Evolutionary conservation across 2,797 vertebrate species (phyloP).

Genomic region (Hephaestus fuliginosus): DNA sequence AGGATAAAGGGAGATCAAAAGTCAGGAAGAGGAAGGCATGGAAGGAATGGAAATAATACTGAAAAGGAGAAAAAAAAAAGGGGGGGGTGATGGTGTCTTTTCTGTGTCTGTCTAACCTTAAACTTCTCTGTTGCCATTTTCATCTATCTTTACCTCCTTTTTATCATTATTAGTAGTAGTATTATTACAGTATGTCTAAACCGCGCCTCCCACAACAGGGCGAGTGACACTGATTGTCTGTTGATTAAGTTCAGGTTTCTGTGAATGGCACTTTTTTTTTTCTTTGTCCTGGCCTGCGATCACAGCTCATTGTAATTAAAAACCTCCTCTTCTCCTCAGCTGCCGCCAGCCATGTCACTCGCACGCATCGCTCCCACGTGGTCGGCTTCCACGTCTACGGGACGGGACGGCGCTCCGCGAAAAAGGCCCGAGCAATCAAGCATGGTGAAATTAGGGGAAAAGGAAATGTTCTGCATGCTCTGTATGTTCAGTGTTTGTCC

Average conservation of each 20-base stretch:
- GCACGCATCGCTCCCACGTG: neutral
- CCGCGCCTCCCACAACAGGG: neutral
- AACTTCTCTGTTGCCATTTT: constrained; percentile 7
- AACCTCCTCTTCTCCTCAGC: neutral
- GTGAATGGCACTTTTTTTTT: neutral
- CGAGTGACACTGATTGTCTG: neutral
- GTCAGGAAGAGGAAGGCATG: constrained; percentile 18
- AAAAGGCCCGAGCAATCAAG: neutral
- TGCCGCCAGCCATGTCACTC: neutral
- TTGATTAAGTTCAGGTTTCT: constrained; percentile 14
- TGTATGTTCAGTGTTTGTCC: neutral
- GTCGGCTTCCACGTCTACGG: neutral
- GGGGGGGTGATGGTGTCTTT: neutral
- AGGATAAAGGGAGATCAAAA: constrained; percentile 59
- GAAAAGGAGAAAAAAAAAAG: neutral
- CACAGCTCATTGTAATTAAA: constrained; percentile 18
- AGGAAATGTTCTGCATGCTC: neutral
- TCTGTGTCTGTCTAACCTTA: neutral
- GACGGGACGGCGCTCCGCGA: neutral
- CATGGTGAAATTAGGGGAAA: neutral
- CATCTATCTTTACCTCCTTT: neutral
- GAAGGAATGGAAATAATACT: constrained; percentile 21
- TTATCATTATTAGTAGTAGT: no score
- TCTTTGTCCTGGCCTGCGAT: neutral
- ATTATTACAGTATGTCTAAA: neutral